Evolutionary conservation across 2,797 vertebrate genomes (phyloP), one percentile per base, ranked within the genome.

Genomic region (Bovichtus diacanthus): DNA sequence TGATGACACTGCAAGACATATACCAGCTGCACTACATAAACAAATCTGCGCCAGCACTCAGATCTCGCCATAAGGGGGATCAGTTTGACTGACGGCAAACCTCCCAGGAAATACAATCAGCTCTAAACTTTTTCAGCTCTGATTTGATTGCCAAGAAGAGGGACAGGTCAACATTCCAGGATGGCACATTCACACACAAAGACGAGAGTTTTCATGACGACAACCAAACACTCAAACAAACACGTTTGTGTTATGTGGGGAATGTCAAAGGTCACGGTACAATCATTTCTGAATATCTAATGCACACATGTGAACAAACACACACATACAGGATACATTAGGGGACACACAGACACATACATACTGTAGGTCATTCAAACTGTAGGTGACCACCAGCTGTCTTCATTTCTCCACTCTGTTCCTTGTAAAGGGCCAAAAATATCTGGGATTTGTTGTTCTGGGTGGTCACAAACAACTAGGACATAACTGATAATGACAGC

Each of bases 91-190:
- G 54, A 49, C 47, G 77, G 58, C 56, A 85, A 78, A 62, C 55
- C 55, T 80, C 56, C 60, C 11, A 74, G 79, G 77, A 89, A 78
- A 81, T 53, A 76, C 68, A 84, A 76, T 80, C 74, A 67, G 62
- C 60, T 50, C 36, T 27, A 38, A 27, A 69, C 61, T 39, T 76
- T 54, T 78, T 74, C n/a, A 68, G 55, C 51, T 81, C 61, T 41
- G 44, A 63, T 73, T 74, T 70, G 70, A 76, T 69, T 66, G 51
- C 72, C 23, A 75, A 73, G 44, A 74, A 44, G 31, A 58, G 39
- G 60, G 65, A 83, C 78, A 83, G 68, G 65, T 76, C 74, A 72
- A 54, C 74, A 84, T 88, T 82, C 79, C 75, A 62, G 43, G 50
- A 76, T 25, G 9, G 29, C 54, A 56, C 31, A 84, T 54, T 66